These are phyloP conservation scores for Mus minutoides DNA, from an alignment of 2,797 vertebrate species.

Conservation along the genomic window DNA sequence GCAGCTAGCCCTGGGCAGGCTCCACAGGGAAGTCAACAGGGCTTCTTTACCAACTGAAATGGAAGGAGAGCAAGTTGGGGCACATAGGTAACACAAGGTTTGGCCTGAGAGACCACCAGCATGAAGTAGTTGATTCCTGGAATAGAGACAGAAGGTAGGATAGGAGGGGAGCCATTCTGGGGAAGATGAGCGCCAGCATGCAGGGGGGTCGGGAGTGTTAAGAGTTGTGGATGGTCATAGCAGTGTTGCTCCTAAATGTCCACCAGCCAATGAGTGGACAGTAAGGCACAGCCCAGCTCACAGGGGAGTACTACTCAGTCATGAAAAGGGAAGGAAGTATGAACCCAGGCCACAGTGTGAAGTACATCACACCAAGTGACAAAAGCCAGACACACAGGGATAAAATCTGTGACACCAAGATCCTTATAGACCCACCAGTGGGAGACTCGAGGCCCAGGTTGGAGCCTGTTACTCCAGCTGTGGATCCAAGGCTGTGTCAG, in stretches of 20 bases:
- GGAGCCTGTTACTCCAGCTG: background rate
- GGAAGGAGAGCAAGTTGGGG: background rate
- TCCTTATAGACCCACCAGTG: background rate
- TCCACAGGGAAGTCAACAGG: background rate
- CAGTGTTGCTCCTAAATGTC: background rate
- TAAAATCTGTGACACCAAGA: background rate
- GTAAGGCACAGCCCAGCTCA: accelerated
- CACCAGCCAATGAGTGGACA: background rate
- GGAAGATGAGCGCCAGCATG: background rate
- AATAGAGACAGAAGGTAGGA: background rate
- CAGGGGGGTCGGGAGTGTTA: background rate
- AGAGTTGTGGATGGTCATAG: background rate
- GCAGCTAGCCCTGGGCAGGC: background rate
- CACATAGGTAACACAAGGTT: background rate
- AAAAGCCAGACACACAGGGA: background rate
- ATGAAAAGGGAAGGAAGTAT: background rate
- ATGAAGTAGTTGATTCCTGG: background rate
- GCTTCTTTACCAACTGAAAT: background rate
- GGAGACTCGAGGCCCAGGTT: background rate
- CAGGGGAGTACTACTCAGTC: background rate
- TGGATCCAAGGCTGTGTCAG: too few relatives aligned
- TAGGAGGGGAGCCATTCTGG: background rate
- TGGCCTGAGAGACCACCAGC: background rate
- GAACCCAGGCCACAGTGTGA: background rate
- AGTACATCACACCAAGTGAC: background rate